phyloP scores from a whole-genome alignment of 2,888 invertebrate genomes.

The Epistrophe grossulariae region DNA sequence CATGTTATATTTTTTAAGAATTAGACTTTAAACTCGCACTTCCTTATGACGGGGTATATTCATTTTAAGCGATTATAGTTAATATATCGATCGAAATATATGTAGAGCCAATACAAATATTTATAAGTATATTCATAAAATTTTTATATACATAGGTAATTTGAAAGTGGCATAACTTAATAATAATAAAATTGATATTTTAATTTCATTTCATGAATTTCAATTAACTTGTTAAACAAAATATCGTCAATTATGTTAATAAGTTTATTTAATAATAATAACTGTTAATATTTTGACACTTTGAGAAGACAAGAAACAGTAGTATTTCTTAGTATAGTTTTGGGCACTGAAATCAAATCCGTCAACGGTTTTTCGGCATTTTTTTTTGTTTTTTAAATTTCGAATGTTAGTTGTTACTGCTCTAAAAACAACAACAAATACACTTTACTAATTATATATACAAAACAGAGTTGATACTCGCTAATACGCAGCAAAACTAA shows the following conservation, averaged over 20 bases:
- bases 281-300: no score
- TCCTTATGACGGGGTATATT: not conserved
- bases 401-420: no score
- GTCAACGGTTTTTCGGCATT: no score
- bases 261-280: no score
- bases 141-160: not conserved
- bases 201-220: slow-evolving; percentile 3
- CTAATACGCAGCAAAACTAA: no score
- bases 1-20: not conserved
- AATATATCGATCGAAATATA: not conserved
- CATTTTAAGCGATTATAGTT: not conserved
- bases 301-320: no score
- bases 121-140: not conserved
- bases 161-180: slow-evolving; percentile 17
- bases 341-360: no score
- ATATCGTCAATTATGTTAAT: not conserved
- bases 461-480: no score
- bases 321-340: no score
- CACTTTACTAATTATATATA: no score
- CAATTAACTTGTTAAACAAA: not conserved
- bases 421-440: no score
- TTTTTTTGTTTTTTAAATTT: no score
- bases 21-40: not conserved
- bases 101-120: not conserved
- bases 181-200: not conserved